Evolutionary conservation across 2,113 vertebrate genomes (phyloP).

Genomic region (Cavia porcellus): DNA sequence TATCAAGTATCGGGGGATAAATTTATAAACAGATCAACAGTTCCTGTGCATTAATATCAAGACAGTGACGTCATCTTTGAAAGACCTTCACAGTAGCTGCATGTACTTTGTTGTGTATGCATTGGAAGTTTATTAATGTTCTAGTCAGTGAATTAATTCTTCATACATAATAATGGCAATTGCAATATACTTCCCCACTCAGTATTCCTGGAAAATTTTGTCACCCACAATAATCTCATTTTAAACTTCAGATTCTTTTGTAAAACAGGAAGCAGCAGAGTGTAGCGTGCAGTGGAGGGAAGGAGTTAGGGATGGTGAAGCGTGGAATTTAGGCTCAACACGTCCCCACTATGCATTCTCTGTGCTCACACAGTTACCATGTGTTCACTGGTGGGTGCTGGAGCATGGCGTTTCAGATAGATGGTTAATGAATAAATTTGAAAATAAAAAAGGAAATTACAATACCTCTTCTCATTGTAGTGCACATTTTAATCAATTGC

Average conservation of each 20-base stretch:
- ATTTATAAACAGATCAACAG: not conserved
- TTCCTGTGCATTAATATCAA: not conserved
- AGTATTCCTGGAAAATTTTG: not conserved
- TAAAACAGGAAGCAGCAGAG: not conserved
- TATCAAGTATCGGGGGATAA: not conserved
- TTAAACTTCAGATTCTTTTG: not conserved
- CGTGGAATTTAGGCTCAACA: not conserved
- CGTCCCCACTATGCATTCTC: fast-evolving
- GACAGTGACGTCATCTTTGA: not conserved
- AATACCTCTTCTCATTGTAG: too few species aligned
- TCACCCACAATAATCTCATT: not conserved
- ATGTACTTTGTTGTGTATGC: not conserved
- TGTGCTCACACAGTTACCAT: not conserved
- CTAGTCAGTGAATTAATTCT: not conserved
- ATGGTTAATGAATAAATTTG: not conserved
- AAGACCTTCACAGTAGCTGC: not conserved
- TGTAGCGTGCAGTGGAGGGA: too few species aligned
- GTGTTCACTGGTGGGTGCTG: not conserved
- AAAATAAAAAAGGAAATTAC: not conserved
- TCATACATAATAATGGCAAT: not conserved
- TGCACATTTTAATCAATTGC: not conserved
- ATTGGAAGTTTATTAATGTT: not conserved
- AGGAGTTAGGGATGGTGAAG: too few species aligned
- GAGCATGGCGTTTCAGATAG: not conserved
- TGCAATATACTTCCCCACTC: not conserved